Evolutionary conservation across 2,797 vertebrate species (phyloP), one percentile per base, ranked within the genome.

Genomic region (Lutjanus argentimaculatus): DNA sequence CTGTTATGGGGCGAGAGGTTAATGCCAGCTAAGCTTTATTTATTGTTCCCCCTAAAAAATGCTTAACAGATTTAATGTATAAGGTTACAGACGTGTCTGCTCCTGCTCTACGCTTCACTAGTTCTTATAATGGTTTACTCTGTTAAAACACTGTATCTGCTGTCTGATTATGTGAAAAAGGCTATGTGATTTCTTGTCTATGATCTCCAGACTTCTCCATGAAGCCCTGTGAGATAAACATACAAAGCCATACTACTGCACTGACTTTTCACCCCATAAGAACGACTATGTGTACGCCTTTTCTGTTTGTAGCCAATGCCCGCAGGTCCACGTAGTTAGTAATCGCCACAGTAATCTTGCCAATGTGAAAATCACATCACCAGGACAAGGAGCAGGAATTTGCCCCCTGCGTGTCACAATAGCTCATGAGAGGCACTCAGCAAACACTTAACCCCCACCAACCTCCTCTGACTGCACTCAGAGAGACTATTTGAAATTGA

Each of bases 11-110:
- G 91, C 85, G 89, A 91, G 89, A 95, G 94, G 94, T 95, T 95
- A 96, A 96, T 95, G 86, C 94, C 92, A 93, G 92, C 93, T 95
- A 89, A 94, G 94, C 95, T 96, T 96, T 96, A 96, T 96, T 96
- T 96, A 96, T 96, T 96, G 94, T 95, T 95, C 92, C 82, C 87
- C 82, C 67, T 80, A 86, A 93, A 94, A 95, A 96, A 96, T 94
- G 90, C 93, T 95, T 94, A 94, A 81, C 90, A 92, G 93, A 93
- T 94, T 95, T 93, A 93, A 95, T 87, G 91, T 95, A 93, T 94
- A 93, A 89, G 82, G 93, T 95, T 94, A 91, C 94, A 89, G 90
- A 89, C 90, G 57, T 92, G 91, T 91, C 83, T 91, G 88, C 83
- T 87, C 89, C 83, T 80, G 90, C 91, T 87, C 75, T 73, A 83